Percentiles rank a stretch among this genome's conserved stretches.
phyloP scores from a whole-genome alignment of 2,888 invertebrate genomes.

The Amblyjoppa fuscipennis region DNA sequence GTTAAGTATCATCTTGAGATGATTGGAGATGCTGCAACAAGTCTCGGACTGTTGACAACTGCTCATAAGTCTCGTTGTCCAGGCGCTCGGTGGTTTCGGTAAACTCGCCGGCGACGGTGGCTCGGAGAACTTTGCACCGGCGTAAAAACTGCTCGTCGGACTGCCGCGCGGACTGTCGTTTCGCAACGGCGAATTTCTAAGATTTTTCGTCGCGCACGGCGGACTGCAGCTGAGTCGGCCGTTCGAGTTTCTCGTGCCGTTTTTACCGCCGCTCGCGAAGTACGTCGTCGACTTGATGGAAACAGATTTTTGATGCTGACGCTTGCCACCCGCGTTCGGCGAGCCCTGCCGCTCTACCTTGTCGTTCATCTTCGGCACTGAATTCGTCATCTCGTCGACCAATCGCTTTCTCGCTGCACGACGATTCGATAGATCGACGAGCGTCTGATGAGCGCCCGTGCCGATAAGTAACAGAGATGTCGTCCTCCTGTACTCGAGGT shows the following conservation, averaged over 20 bases:
- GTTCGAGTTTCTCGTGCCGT: conserved; percentile 55
- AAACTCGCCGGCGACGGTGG: conserved; percentile 92
- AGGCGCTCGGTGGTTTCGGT: conserved; percentile 93
- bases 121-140: conserved; percentile 93
- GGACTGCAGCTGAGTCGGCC: conserved; percentile 80
- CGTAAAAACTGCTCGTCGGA: conserved; percentile 85
- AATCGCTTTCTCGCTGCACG: conserved; percentile 41
- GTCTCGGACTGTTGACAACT: conserved; percentile 76
- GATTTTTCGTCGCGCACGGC: conserved; percentile 74
- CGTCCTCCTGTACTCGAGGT: conserved; percentile 60
- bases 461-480: conserved; percentile 43
- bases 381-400: conserved; percentile 81
- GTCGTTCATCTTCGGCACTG: conserved; percentile 81
- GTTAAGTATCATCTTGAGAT: conserved; percentile 82
- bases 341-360: conserved; percentile 82
- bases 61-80: conserved; percentile 85
- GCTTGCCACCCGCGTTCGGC: conserved; percentile 79
- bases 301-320: conserved; percentile 62
- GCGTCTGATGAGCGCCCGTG: conserved; percentile 10
- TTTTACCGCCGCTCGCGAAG: conserved; percentile 69
- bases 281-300: conserved; percentile 77
- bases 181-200: conserved; percentile 77
- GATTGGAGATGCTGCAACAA: conserved; percentile 78
- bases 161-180: conserved; percentile 81
- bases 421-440: conserved; percentile 43